Base-by-base conservation (phyloP, 2,113 vertebrate species). In the Thamnaconus septentrionalis region DNA sequence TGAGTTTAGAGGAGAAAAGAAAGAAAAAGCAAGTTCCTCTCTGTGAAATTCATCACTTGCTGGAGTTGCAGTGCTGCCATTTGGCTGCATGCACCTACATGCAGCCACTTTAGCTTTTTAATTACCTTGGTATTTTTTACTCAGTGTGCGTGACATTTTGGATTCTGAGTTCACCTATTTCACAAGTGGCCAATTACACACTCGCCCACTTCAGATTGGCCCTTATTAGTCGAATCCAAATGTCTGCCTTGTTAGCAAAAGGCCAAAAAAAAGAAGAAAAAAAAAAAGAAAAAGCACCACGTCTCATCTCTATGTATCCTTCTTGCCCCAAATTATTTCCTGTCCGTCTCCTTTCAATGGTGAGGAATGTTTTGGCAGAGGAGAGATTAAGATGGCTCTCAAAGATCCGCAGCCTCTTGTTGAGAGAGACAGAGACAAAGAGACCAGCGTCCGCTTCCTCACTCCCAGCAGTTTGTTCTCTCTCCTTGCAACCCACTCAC, bases 181-280 rank as follows among this genome's bases (percentile, higher is more conserved):
- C 69, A 73, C 64, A 78, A 88, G 76, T 84, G 73, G 71, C 76
- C 82, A 86, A 85, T 88, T 90, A 83, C 58, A 54, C 68, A 80
- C 60, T 31, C 61, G 31, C 52, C 68, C 71, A 70, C 63, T 48
- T 78, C 56, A 64, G 73, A 78, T 61, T 41, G 51, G 60, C 67
- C 51, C 59, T 65, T 75, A 69, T 81, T 79, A 67, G 68, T 73
- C 58, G 44, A 64, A 58, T 64, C 52, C 11, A 71, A 81, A 78
- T 66, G 66, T 45, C 64, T 59, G 52, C 57, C 58, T 76, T 74
- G 66, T 79, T 73, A 62, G 57, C 5, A 12, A 4, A 49, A 57
- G 9, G 18, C 12, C 49, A 49, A 67, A 46, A 46, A 46, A 65
- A 12, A 52, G 39, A 44, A 8, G 5, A 31, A 31, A 2, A 31